phyloP scores from a whole-genome alignment of 1,140 invertebrate species.

The Lutraria rhynchaena region DNA sequence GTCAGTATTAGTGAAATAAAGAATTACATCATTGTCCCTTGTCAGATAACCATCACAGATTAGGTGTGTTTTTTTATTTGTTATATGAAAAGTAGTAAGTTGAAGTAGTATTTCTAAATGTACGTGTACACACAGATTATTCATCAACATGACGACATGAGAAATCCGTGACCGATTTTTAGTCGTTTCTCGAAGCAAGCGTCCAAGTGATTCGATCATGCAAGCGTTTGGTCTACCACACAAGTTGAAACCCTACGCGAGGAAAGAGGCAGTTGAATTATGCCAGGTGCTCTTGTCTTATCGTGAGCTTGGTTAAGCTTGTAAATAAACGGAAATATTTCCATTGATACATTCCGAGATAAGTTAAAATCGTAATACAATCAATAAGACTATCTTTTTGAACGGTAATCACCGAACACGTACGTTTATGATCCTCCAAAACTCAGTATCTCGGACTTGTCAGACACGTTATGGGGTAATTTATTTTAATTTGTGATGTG shows the following conservation, averaged over 20 bases:
- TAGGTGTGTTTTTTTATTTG: neutral
- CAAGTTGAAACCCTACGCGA: slow-evolving; percentile 7
- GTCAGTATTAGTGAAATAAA: slow-evolving; percentile 6
- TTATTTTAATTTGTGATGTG: neutral
- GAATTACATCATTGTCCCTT: slow-evolving; percentile 49
- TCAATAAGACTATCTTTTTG: slow-evolving; percentile 48
- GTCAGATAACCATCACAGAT: slow-evolving; percentile 7
- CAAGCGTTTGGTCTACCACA: slow-evolving; percentile 13
- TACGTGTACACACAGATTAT: slow-evolving; percentile 4
- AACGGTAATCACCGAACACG: slow-evolving; percentile 7
- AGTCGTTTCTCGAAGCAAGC: no score
- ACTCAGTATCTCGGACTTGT: slow-evolving; percentile 8
- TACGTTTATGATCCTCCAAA: slow-evolving; percentile 14
- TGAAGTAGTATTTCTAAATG: slow-evolving; percentile 53
- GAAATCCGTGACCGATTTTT: no score
- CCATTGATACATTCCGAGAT: slow-evolving; percentile 41
- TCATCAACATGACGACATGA: neutral
- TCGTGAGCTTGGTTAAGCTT: slow-evolving; percentile 5
- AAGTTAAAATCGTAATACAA: slow-evolving; percentile 32
- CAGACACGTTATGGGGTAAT: neutral
- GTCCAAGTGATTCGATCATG: slow-evolving; percentile 13
- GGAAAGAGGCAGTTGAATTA: neutral
- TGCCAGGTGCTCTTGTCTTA: slow-evolving; percentile 47
- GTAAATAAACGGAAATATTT: slow-evolving; percentile 47
- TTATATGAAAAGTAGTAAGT: slow-evolving; percentile 19